Conservation (phyloP, 30 jellyfish, hydroid and myxozoan genomes). For the Catostylus mosaicus region DNA sequence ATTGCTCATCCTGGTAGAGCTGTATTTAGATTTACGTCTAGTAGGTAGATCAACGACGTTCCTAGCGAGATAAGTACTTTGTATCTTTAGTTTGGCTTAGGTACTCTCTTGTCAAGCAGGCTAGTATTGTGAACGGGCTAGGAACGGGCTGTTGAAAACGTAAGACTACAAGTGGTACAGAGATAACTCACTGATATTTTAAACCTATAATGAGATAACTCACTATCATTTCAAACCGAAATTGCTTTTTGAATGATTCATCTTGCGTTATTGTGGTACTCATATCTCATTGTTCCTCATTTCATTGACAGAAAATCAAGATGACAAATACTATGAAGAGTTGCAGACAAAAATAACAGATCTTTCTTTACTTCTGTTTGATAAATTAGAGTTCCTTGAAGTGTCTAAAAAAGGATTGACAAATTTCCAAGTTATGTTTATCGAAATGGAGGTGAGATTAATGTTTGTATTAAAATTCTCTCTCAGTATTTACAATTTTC, state of each 20-base stretch:
- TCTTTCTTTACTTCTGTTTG: conserved; percentile 61
- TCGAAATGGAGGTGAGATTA: conserved; percentile 92
- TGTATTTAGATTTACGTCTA: too few relatives aligned
- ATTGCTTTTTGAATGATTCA: not conserved
- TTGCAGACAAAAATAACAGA: conserved; percentile 62
- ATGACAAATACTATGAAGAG: conserved; percentile 17
- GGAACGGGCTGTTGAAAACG: too few relatives aligned
- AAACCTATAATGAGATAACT: too few relatives aligned
- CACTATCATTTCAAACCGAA: too few relatives aligned
- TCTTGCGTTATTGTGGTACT: not conserved
- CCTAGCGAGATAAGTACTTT: too few relatives aligned
- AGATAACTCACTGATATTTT: too few relatives aligned
- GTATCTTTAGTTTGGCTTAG: too few relatives aligned
- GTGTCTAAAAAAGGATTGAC: conserved; percentile 74
- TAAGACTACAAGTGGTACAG: too few relatives aligned
- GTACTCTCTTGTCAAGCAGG: too few relatives aligned
- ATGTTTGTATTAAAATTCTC: not conserved
- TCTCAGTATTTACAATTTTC: not conserved
- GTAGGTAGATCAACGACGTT: too few relatives aligned
- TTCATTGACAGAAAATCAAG: not conserved
- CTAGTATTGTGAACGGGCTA: too few relatives aligned
- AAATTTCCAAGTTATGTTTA: conserved; percentile 70
- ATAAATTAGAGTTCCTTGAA: conserved; percentile 89
- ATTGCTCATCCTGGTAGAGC: too few relatives aligned
- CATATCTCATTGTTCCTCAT: not conserved